These are phyloP conservation scores for Monochamus saltuarius DNA, from an alignment of 1,140 invertebrate genomes.

Conservation along the genomic window DNA sequence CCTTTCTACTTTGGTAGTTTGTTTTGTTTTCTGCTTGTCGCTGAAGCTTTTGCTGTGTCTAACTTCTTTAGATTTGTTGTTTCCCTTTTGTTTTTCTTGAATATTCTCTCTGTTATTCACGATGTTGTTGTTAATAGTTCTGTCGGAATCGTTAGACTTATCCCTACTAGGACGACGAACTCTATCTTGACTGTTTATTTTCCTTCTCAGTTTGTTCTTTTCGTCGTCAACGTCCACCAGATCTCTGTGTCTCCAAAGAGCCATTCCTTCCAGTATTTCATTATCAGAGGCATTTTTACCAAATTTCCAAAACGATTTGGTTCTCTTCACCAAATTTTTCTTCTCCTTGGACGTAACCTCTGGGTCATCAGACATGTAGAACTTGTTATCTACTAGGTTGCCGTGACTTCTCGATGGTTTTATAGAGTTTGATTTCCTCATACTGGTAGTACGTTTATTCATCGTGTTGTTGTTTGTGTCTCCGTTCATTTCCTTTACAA, in stretches of 20 bases:
- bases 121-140: conserved; percentile 40
- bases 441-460: conserved; percentile 53
- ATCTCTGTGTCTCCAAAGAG: conserved; percentile 80
- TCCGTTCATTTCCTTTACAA: conserved; percentile 46
- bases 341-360: conserved; percentile 56
- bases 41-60: conserved; percentile 38
- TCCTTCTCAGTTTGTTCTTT: conserved; percentile 44
- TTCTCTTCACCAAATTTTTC: conserved; percentile 68
- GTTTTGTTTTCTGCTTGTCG: conserved; percentile 41
- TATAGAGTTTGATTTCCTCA: conserved; percentile 27
- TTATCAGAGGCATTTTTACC: conserved; percentile 67
- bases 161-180: conserved; percentile 36
- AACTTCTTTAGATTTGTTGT: conserved; percentile 19
- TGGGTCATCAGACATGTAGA: conserved; percentile 52
- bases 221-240: conserved; percentile 67
- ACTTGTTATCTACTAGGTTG: conserved; percentile 54
- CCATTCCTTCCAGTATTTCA: conserved; percentile 79
- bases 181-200: conserved; percentile 31
- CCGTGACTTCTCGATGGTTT: conserved; percentile 53
- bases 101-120: conserved; percentile 34
- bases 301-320: conserved; percentile 84
- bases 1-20: conserved; percentile 47
- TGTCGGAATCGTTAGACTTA: conserved; percentile 49
- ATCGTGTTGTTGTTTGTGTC: conserved; percentile 62
- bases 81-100: conserved; percentile 15